Conservation (phyloP, 2,888 invertebrate genomes). For the Colletes collaris region DNA sequence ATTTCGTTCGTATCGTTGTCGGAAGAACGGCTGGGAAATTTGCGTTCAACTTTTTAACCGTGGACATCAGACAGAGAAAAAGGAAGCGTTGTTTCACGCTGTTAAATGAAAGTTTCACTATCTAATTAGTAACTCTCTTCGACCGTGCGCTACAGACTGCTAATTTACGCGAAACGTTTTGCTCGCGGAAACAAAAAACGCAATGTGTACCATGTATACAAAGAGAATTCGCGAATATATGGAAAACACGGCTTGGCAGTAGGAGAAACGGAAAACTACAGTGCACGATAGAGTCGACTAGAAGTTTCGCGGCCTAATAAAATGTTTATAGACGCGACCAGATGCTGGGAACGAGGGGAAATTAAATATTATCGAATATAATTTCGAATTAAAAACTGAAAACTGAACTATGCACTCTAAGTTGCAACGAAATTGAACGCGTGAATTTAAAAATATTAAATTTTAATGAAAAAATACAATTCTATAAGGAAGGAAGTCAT, state of each 20-base stretch:
- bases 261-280: neutral
- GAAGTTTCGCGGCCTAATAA: neutral
- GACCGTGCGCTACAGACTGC: constrained; percentile 22
- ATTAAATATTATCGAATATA: no score
- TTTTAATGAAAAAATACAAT: no score
- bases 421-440: no score
- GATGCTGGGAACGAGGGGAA: no score
- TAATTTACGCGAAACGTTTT: constrained; percentile 35
- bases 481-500: no score
- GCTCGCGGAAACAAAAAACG: neutral
- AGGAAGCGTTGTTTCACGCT: neutral
- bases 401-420: no score
- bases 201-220: neutral
- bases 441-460: no score
- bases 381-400: no score
- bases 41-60: neutral
- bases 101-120: constrained; percentile 39
- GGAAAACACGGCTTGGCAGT: neutral
- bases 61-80: neutral
- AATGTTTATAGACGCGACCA: neutral
- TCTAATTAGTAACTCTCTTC: constrained; percentile 35
- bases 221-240: constrained; percentile 12
- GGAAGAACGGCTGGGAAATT: neutral
- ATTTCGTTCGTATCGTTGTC: neutral
- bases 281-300: neutral